Conservation (phyloP, 37 sponge, comb jelly and placozoan species). For the Axinella damicornis region DNA sequence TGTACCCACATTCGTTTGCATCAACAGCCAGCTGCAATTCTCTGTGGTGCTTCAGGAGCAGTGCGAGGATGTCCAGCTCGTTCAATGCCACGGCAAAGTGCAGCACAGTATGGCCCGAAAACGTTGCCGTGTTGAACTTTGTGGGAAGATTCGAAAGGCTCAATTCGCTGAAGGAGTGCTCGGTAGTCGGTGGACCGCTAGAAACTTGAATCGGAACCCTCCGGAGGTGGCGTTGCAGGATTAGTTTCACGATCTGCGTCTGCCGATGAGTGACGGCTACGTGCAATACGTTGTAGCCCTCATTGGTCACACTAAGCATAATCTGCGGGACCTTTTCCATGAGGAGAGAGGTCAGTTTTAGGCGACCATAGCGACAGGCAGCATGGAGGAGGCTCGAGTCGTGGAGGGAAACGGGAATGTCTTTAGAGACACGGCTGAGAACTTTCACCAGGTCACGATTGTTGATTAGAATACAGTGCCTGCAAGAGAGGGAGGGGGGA, state of each 20-base stretch:
- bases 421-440: conserved; percentile 30
- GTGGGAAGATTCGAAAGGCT: not conserved
- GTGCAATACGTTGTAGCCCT: conserved; percentile 78
- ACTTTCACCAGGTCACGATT: conserved; percentile 21
- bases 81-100: conserved; percentile 68
- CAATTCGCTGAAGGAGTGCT: not conserved
- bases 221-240: conserved; percentile 9
- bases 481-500: conserved; percentile 5
- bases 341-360: conserved; percentile 30
- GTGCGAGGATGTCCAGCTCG: conserved; percentile 31
- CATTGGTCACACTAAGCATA: conserved; percentile 29
- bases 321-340: conserved; percentile 37
- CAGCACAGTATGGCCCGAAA: conserved; percentile 69
- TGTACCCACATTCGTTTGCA: conserved; percentile 46
- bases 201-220: not conserved
- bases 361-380: conserved; percentile 54
- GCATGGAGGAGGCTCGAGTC: conserved; percentile 59
- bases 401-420: conserved; percentile 52
- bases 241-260: conserved; percentile 15
- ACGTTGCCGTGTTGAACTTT: conserved; percentile 38
- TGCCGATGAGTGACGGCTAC: conserved; percentile 48
- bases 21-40: conserved; percentile 32
- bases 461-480: conserved; percentile 56
- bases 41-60: conserved; percentile 31
- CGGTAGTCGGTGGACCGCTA: not conserved